Base-by-base conservation (phyloP, 2,797 vertebrate genomes). In the Rhinatrema bivittatum region DNA sequence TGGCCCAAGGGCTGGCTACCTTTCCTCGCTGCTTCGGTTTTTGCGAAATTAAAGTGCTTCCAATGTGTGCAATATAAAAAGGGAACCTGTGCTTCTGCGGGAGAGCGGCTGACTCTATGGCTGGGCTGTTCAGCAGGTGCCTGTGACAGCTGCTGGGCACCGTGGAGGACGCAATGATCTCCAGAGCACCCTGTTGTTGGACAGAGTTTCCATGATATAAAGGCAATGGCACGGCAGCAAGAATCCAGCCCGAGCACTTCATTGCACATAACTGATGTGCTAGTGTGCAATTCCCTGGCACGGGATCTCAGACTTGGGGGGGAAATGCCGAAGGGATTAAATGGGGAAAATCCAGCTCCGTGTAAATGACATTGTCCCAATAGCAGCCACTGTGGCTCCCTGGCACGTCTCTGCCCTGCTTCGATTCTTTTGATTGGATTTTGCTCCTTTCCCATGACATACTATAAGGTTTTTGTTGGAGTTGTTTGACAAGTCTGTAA, bases 171-270 rank as follows among this genome's bases (percentile, higher is more conserved):
- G 14, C 24, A 16, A 8, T 9, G 15, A 32, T 36, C 35, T 37
- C n/a, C 14, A 29, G 26, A 20, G 53, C 38, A 12, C 40, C 56
- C 39, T 31, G 49, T 41, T 50, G 22, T 50, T 36, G 38, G 32
- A 30, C 51, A 43, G 43, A 14, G 1, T 57, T 61, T 54, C 69
- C 53, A 54, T 60, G 57, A 62, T 68, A 46, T 53, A 62, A 54
- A 69, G 49, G 50, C 66, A 58, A 71, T 46, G 49, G 65, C 52
- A 65, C 50, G 30, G 60, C 42, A 50, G 54, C 57, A 47, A 17
- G 43, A 52, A 65, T 59, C 25, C 48, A 65, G 56, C 30, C 41
- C 55, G 21, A 39, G 36, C 48, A 32, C 45, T 39, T 42, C 53
- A 46, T 56, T 38, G 46, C 46, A 35, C 31, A 15, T 37, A 35